Percentiles rank a stretch among this genome's conserved stretches.
These are phyloP conservation scores for Huso huso DNA, from an alignment of 2,797 vertebrate genomes.

Conservation along the genomic window DNA sequence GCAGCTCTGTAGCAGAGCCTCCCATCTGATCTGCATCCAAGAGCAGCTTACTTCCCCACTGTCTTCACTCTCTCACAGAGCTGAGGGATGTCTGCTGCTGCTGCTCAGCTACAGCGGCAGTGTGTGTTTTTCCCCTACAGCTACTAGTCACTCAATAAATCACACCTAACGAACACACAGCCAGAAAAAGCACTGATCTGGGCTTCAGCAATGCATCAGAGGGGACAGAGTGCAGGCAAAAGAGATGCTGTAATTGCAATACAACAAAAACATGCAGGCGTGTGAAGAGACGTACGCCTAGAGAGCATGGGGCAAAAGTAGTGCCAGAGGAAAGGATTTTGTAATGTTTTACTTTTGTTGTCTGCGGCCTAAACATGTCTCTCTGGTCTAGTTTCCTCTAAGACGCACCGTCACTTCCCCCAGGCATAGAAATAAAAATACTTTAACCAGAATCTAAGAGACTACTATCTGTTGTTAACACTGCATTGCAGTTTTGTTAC, in stretches of 20 bases:
- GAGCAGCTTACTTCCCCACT: conserved; percentile 59
- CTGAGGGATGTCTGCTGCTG: not conserved
- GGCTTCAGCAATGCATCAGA: conserved; percentile 67
- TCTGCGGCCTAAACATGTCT: conserved; percentile 11
- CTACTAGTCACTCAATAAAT: conserved; percentile 76
- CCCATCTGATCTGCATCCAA: conserved; percentile 72
- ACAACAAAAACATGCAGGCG: conserved; percentile 56
- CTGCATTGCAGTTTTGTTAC: no score
- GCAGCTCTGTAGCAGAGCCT: conserved; percentile 73
- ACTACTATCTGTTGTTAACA: no score
- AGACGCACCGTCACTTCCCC: not conserved
- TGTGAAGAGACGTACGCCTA: conserved; percentile 46
- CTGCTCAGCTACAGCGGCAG: conserved; percentile 61
- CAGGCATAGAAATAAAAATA: not conserved
- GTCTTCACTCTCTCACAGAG: conserved; percentile 15
- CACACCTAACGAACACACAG: conserved; percentile 54
- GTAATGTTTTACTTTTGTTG: conserved; percentile 18
- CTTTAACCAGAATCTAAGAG: no score
- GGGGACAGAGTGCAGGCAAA: conserved; percentile 63
- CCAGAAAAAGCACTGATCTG: conserved; percentile 53
- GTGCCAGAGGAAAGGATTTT: not conserved
- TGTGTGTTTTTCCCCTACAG: conserved; percentile 53
- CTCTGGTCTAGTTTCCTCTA: not conserved
- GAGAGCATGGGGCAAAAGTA: conserved; percentile 32
- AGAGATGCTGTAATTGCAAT: conserved; percentile 64